These are phyloP conservation scores for Molossus molossus DNA, from an alignment of 2,797 vertebrate species.

Conservation along the genomic window DNA sequence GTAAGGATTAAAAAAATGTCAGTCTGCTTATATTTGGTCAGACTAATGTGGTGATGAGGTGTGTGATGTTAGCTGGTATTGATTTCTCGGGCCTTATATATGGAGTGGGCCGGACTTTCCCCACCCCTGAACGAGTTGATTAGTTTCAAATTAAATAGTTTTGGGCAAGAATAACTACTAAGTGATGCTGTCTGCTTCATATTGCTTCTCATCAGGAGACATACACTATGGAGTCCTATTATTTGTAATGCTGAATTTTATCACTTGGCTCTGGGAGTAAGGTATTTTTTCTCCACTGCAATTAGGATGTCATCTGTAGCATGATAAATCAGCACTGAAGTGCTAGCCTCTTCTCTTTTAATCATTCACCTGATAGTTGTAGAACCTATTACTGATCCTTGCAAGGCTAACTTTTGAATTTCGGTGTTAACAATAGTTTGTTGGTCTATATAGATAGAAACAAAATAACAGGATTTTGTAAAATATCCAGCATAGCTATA, in stretches of 20 bases:
- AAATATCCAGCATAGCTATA: background rate
- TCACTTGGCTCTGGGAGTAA: slow-evolving; percentile 9
- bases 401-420: slow-evolving; percentile 52
- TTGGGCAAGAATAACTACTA: slow-evolving; percentile 8
- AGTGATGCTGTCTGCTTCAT: slow-evolving; percentile 26
- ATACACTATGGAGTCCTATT: background rate
- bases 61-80: too few relatives aligned
- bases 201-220: background rate
- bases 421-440: slow-evolving; percentile 38
- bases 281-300: background rate
- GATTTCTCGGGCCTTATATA: too few relatives aligned
- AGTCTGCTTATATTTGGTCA: too few relatives aligned
- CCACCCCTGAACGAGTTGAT: background rate
- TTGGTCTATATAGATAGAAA: slow-evolving; percentile 21
- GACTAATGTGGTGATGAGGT: too few relatives aligned
- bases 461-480: slow-evolving; percentile 26
- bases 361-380: slow-evolving; percentile 1
- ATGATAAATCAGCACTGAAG: background rate
- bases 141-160: slow-evolving; percentile 65
- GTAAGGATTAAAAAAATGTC: too few relatives aligned
- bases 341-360: background rate
- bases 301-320: background rate
- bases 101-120: too few relatives aligned
- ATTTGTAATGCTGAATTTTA: slow-evolving; percentile 53
- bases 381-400: slow-evolving; percentile 27